phyloP scores from a whole-genome alignment of 1,140 invertebrate species.

The Anastatus disparis region DNA sequence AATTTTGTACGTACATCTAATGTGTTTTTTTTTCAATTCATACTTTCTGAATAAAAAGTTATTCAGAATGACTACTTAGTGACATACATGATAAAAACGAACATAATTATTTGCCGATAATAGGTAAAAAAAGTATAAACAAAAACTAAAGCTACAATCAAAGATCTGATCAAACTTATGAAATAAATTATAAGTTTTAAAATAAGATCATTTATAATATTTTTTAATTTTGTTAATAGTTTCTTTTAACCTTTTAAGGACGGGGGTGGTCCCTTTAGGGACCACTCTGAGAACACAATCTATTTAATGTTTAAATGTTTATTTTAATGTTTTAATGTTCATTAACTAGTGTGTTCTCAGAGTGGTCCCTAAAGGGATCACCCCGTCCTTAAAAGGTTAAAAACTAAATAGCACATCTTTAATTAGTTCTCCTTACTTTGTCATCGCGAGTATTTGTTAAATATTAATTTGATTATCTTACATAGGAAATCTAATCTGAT shows the following conservation, averaged over 20 bases:
- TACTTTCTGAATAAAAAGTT: constrained; percentile 73
- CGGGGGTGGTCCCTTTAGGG: no score
- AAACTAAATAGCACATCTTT: constrained; percentile 1
- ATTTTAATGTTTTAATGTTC: no score
- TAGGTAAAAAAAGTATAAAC: constrained; percentile 34
- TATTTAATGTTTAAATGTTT: no score
- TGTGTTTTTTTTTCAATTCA: constrained; percentile 79
- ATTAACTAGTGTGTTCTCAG: no score
- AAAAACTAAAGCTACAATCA: constrained; percentile 45
- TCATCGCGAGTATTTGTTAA: constrained; percentile 17
- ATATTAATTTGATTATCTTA: constrained; percentile 21
- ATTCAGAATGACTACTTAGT: constrained; percentile 72
- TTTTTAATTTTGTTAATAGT: not conserved
- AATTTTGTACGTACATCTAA: constrained; percentile 72
- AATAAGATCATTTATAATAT: constrained; percentile 21
- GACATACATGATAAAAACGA: constrained; percentile 67
- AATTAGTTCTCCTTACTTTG: constrained; percentile 2
- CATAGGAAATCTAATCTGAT: constrained; percentile 37
- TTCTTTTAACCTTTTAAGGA: no score
- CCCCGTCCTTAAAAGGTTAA: no score
- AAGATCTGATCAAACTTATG: constrained; percentile 51
- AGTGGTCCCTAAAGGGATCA: no score
- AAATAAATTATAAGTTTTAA: constrained; percentile 29
- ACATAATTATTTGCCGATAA: constrained; percentile 43
- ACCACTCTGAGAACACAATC: no score